Conservation (phyloP, 2,113 vertebrate species). For the Ammospiza caudacuta region DNA sequence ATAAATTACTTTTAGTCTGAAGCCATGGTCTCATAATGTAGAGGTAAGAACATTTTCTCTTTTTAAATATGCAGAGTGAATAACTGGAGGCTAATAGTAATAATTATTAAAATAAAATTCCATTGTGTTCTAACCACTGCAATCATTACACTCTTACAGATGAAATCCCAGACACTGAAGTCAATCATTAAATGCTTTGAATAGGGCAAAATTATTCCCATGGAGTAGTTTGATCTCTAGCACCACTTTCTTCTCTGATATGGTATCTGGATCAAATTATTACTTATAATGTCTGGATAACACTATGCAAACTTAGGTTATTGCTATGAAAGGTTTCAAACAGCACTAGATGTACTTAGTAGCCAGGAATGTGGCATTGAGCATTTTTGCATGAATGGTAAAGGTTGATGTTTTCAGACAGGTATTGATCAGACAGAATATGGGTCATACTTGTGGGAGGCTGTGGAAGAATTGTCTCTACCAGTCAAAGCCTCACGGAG, state of each 20-base stretch:
- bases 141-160: not conserved
- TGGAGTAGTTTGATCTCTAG: not conserved
- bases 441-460: not conserved
- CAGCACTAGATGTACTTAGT: not conserved
- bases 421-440: not conserved
- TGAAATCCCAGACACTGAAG: not conserved
- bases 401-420: not conserved
- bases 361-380: not conserved
- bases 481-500: not conserved
- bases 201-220: not conserved
- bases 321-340: not conserved
- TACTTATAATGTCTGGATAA: not conserved
- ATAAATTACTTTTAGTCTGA: not conserved
- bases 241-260: not conserved
- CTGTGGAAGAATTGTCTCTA: not conserved
- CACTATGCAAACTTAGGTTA: not conserved
- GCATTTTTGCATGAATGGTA: not conserved
- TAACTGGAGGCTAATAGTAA: not conserved
- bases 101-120: conserved; percentile 11
- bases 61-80: not conserved
- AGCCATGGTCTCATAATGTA: not conserved
- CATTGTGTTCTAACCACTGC: not conserved
- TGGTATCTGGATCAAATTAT: not conserved
- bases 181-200: not conserved
- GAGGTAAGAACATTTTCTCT: not conserved